Conservation (phyloP, 1,140 invertebrate genomes). For the Linepithema humile region DNA sequence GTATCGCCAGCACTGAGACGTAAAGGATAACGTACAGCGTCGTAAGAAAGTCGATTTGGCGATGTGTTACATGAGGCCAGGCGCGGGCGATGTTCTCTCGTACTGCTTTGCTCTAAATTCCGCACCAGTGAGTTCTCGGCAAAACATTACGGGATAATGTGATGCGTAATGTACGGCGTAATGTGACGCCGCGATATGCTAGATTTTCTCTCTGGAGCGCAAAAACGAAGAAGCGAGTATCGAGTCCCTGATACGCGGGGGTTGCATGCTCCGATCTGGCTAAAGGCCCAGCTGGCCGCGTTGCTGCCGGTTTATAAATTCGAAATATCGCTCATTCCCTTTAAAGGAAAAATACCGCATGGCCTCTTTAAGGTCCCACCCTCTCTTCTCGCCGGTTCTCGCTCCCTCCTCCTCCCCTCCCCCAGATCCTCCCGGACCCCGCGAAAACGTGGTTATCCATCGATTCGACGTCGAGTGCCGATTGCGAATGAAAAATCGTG, state of each 20-base stretch:
- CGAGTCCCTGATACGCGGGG: neutral
- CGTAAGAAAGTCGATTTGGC: constrained; percentile 76
- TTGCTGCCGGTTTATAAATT: constrained; percentile 60
- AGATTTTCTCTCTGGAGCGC: neutral
- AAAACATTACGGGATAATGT: constrained; percentile 68
- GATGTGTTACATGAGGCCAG: constrained; percentile 68
- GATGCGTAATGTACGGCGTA: constrained; percentile 71
- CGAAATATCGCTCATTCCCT: constrained; percentile 66
- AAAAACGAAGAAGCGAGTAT: neutral
- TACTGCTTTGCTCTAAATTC: constrained; percentile 61
- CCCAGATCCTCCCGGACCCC: constrained; percentile 30
- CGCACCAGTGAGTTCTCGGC: constrained; percentile 46
- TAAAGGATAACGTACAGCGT: constrained; percentile 71
- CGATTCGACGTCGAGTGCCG: constrained; percentile 57
- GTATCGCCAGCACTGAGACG: constrained; percentile 47
- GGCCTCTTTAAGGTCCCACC: constrained; percentile 63
- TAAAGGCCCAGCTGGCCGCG: constrained; percentile 65
- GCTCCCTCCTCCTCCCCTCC: constrained; percentile 7
- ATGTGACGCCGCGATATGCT: constrained; percentile 56
- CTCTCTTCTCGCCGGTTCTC: neutral
- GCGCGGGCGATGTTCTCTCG: neutral
- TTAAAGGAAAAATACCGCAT: constrained; percentile 65
- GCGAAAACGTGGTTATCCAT: constrained; percentile 58
- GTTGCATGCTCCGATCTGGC: constrained; percentile 48
- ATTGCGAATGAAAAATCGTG: constrained; percentile 63